These are phyloP conservation scores for Albula glossodonta DNA, from an alignment of 2,113 vertebrate genomes.

Conservation along the genomic window DNA sequence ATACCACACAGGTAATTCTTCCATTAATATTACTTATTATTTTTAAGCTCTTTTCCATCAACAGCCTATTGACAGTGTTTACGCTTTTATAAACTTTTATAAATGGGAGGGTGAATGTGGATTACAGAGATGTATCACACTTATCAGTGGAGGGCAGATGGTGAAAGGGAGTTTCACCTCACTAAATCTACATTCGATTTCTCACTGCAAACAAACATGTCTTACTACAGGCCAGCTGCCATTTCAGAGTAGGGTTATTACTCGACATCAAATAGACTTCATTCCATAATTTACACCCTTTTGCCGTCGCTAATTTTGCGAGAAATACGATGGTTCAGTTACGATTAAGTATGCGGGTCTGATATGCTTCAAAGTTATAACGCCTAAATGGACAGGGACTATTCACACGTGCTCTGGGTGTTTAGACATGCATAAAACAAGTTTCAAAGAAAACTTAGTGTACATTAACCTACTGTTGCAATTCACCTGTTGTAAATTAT, in stretches of 20 bases:
- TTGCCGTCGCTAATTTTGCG: background rate
- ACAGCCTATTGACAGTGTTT: no score
- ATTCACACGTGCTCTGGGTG: background rate
- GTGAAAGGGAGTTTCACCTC: no score
- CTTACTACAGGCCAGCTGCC: background rate
- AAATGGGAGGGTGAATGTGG: background rate
- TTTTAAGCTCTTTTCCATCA: no score
- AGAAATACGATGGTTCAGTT: background rate
- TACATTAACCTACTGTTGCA: background rate
- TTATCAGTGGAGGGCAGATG: background rate
- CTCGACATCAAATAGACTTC: background rate
- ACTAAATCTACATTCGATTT: background rate
- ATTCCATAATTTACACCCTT: background rate
- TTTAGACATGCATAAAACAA: background rate
- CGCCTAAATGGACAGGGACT: background rate
- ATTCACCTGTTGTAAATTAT: background rate
- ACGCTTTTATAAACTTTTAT: background rate
- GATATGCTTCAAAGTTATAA: background rate
- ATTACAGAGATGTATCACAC: background rate
- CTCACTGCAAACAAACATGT: background rate
- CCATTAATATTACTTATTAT: no score
- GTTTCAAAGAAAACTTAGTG: background rate
- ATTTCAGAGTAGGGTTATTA: background rate
- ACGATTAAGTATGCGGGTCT: background rate
- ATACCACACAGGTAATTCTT: no score